Evolutionary conservation across 2,797 vertebrate genomes (phyloP), one percentile per base, ranked within the genome.

Genomic region (Melanotaenia nigrans): DNA sequence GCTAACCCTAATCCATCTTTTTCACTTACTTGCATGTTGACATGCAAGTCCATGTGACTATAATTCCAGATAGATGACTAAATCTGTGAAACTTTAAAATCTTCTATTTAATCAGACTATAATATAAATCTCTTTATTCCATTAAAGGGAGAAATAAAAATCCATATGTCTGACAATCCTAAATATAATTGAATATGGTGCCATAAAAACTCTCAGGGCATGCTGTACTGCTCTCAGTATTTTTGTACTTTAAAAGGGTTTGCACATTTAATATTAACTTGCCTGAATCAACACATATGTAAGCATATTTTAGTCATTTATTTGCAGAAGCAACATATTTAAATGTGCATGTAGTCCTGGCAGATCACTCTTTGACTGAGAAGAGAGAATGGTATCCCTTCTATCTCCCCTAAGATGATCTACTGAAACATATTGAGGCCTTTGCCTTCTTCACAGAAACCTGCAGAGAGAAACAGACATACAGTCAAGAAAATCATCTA

Each of bases 381-480:
- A 45, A 18, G 25, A 25, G 25, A 25, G 25, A 25, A 53, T 24
- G 10, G 51, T 5, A 1, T 54, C 51, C 5, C 24, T 5, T 25
- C 13, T 12, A 25, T 24, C 12, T 25, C 22, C 3, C 24, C 24
- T 5, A 11, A n/a, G 9, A 22, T 54, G 3, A 10, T 54, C 13
- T 28, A 55, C 5, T 53, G 3, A 22, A 25, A 53, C 38, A 45
- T 2, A 3, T 11, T 61, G 38, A 61, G 5, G 8, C 60, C 60
- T 61, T 61, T 18, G 28, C 60, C 60, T 30, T 61, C 60, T 28
- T 45, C 25, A 24, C 60, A 61, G 24, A 45, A 75, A 12, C 0
- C 81, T 86, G 79, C 32, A 64, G 71, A 76, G 32, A 63, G 8
- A 81, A 12, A 40, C 22, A 61, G 0, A 49, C 5, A 42, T 5